Evolutionary conservation across 2,888 invertebrate genomes (phyloP).

Genomic region (Willowsia nigromaculata): DNA sequence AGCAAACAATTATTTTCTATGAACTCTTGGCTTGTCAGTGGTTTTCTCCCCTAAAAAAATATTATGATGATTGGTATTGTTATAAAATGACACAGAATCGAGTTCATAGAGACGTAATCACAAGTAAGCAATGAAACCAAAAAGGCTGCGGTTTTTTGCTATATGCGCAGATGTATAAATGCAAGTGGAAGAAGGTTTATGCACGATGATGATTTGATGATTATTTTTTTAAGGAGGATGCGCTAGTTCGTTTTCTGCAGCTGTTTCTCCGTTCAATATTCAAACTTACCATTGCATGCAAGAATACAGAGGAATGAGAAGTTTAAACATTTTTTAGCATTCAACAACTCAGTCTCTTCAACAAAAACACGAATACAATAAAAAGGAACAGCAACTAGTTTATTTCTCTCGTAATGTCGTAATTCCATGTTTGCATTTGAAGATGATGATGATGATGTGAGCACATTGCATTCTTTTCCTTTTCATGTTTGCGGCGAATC

Average conservation of each 20-base stretch:
- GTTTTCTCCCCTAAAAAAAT: no score
- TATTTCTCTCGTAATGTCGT: neutral
- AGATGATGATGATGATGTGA: neutral
- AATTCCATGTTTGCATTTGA: neutral
- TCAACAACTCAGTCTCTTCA: neutral
- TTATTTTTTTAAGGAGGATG: neutral
- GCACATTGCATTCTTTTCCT: neutral
- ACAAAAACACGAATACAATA: neutral
- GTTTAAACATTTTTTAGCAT: constrained; percentile 35
- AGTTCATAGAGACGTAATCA: neutral
- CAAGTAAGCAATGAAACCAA: neutral
- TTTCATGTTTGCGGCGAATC: neutral
- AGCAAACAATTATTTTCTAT: no score
- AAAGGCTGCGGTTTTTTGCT: neutral
- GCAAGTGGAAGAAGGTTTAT: no score
- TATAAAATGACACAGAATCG: neutral
- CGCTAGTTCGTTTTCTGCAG: constrained; percentile 12
- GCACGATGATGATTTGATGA: neutral
- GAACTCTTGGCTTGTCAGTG: no score
- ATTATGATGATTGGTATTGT: no score
- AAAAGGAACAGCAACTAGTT: neutral
- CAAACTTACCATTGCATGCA: neutral
- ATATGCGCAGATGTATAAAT: neutral
- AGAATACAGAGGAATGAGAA: neutral
- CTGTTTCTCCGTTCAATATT: neutral